phyloP scores from a whole-genome alignment of 2,797 vertebrate species.

The Eulemur rubriventer region DNA sequence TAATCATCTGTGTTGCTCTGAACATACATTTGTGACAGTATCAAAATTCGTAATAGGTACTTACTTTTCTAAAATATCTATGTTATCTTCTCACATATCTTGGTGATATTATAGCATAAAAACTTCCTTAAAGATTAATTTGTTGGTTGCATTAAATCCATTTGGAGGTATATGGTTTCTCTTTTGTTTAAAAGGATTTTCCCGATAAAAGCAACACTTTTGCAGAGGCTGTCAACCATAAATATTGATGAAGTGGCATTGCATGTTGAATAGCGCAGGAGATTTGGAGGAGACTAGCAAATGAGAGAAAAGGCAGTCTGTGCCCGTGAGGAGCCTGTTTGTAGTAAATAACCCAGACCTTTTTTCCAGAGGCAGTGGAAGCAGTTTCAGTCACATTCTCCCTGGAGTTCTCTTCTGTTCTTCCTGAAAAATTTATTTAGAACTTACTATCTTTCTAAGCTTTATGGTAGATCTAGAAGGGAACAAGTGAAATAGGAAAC shows the following conservation, averaged over 20 bases:
- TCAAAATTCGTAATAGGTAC: not conserved
- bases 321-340: not conserved
- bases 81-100: not conserved
- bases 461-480: not conserved
- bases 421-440: not conserved
- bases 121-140: not conserved
- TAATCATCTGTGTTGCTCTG: not conserved
- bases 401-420: not conserved
- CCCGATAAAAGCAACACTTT: not conserved
- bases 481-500: not conserved
- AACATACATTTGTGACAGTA: not conserved
- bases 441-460: not conserved
- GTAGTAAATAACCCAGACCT: not conserved
- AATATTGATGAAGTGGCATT: not conserved
- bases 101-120: not conserved
- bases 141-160: not conserved
- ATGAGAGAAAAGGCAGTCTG: not conserved
- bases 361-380: not conserved
- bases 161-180: not conserved
- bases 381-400: not conserved
- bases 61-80: conserved; percentile 4
- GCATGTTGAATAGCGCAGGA: not conserved
- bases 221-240: not conserved
- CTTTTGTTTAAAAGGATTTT: not conserved
- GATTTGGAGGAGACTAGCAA: not conserved